Base-by-base conservation (phyloP, 1,140 invertebrate genomes). In the Temnothorax nylanderi region DNA sequence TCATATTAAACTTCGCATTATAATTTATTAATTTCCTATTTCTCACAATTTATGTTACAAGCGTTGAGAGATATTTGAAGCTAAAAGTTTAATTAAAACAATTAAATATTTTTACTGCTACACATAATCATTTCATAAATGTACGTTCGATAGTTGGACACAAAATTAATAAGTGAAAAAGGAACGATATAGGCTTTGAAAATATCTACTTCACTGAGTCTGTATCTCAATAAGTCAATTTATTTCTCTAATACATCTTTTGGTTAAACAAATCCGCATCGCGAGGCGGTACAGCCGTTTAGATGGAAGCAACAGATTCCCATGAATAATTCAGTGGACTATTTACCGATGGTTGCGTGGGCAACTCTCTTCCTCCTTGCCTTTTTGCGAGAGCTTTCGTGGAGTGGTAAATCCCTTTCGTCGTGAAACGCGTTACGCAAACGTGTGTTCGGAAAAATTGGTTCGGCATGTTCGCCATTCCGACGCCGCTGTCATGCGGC, bases 291-390 rank as follows among this genome's bases (percentile, higher is more conserved):
- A 90, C 37, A 80, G 62, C 87, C 88, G 85, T 89, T 84, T 85
- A 47, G 64, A 85, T 87, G 60, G 80, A 92, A 91, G 85, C 89
- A 91, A 91, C 90, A 92, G 91, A 92, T 91, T 90, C 78, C 71
- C 64, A 92, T 92, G 91, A 91, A 92, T 92, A 90, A 92, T 92
- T 91, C 87, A 92, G 84, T 74, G 72, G 62, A 88, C 69, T 80
- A 49, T 85, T 78, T 85, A 65, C 84, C 60, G 72, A 85, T 78
- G 75, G 72, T 81, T 78, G 84, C 72, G 84, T 64, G 69, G 80
- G 54, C 80, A 56, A 84, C 62, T 65, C 84, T 65, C 65, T 64
- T 47, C 47, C 54, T 8, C 3, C 67, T 60, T 74, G n/a, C 8
- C 54, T 54, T 65, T 84, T 75, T 86, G 65, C 75, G 62, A 77